A percentile compares a stretch with the other conserved stretches of the same genome.
Conservation (phyloP, 2,113 vertebrate species). For the Ammodytes marinus region DNA sequence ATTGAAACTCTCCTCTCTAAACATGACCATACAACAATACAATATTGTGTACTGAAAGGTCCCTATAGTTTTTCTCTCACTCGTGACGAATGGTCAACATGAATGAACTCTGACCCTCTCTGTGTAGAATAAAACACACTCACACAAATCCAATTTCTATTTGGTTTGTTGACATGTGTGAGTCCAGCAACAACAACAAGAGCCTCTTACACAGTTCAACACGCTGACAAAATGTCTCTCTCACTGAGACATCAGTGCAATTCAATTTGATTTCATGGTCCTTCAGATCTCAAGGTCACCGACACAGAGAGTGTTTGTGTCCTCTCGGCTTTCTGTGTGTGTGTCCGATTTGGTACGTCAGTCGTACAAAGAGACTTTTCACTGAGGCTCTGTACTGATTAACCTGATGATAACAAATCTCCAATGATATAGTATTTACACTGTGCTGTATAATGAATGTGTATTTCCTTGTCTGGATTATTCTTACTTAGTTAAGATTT, state of each 20-base stretch:
- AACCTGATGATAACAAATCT: not conserved
- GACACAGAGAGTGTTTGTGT: not conserved
- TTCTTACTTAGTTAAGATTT: too few species aligned
- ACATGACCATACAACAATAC: not conserved
- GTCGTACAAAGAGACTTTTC: not conserved
- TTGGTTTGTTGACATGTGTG: conserved; percentile 18
- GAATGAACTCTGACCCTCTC: conserved; percentile 1
- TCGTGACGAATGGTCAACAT: not conserved
- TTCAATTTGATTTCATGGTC: conserved; percentile 29
- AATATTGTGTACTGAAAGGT: not conserved
- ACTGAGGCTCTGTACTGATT: not conserved
- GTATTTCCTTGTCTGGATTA: not conserved
- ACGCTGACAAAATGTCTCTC: conserved; percentile 10
- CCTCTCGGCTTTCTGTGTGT: too few species aligned
- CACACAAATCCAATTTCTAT: conserved; percentile 24
- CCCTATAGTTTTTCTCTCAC: not conserved
- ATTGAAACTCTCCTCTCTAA: not conserved
- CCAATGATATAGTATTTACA: not conserved
- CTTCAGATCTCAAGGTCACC: conserved; percentile 26
- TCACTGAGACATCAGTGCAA: conserved; percentile 21
- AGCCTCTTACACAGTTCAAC: conserved; percentile 17
- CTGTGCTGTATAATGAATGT: not conserved
- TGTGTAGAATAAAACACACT: not conserved
- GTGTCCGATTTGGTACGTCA: not conserved
- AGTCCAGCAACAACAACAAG: conserved; percentile 8